These are phyloP conservation scores for Caenorhabditis latens DNA, from an alignment of 1,140 invertebrate species.

Conservation along the genomic window DNA sequence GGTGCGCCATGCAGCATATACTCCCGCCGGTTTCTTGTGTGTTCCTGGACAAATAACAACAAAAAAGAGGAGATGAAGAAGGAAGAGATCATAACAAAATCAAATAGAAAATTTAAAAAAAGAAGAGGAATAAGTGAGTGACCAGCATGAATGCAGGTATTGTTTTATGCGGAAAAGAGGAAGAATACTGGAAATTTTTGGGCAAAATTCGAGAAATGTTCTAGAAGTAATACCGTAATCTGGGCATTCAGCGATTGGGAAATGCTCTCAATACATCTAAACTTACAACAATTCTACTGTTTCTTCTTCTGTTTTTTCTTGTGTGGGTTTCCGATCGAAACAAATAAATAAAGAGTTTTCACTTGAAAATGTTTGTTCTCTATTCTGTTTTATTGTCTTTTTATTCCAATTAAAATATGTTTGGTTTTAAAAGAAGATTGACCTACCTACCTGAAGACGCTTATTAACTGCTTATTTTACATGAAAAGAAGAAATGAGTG, in stretches of 20 bases:
- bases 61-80: conserved; percentile 1
- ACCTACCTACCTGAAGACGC: conserved; percentile 29
- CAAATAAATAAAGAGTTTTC: no score
- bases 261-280: no score
- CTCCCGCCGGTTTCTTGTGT: conserved; percentile 24
- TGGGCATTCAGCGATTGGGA: not conserved
- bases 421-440: not conserved
- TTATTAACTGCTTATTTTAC: conserved; percentile 54
- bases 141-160: not conserved
- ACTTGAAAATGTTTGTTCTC: no score
- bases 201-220: no score
- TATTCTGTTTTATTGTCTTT: no score
- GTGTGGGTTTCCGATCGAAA: no score
- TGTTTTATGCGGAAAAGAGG: not conserved
- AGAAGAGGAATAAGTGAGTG: not conserved
- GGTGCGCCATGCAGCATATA: not conserved
- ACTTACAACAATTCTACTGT: no score
- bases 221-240: not conserved
- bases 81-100: conserved; percentile 37
- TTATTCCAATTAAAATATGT: no score
- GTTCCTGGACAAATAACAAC: conserved; percentile 42
- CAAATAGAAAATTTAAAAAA: not conserved
- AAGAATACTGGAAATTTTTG: not conserved
- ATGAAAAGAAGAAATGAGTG: not conserved
- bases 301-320: no score